Conservation (phyloP, 2,888 invertebrate genomes). For the Sminthurinus aureus region DNA sequence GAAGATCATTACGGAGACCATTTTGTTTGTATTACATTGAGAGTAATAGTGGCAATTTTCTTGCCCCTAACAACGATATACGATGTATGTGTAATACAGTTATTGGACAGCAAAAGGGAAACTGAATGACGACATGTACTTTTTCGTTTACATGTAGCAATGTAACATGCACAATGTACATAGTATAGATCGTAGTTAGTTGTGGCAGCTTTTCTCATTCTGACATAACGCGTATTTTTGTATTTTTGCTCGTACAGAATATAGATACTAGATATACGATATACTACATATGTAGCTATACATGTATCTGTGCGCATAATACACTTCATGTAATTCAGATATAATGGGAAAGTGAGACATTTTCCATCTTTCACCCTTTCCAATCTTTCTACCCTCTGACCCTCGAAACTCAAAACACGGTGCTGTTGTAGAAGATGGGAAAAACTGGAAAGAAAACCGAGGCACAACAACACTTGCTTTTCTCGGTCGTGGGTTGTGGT, state of each 20-base stretch:
- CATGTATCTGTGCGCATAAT: background rate
- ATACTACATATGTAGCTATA: too few species aligned
- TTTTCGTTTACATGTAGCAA: background rate
- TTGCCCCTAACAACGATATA: background rate
- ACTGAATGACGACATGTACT: background rate
- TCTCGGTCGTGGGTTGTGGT: too few species aligned
- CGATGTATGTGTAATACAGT: background rate
- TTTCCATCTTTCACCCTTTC: constrained; percentile 19
- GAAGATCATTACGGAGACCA: background rate
- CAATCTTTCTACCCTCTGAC: background rate
- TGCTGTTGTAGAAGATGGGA: too few species aligned
- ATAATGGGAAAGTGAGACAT: constrained; percentile 21
- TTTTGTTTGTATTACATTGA: background rate
- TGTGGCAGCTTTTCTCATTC: too few species aligned
- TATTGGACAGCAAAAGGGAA: background rate
- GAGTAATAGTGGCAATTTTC: background rate
- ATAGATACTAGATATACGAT: too few species aligned
- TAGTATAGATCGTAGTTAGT: too few species aligned
- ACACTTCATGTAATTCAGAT: constrained; percentile 30
- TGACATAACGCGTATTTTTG: too few species aligned
- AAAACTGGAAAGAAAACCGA: too few species aligned
- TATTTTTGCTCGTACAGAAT: too few species aligned
- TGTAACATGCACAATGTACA: too few species aligned
- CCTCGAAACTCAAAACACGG: too few species aligned
- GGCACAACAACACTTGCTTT: too few species aligned